These are phyloP conservation scores for Anthoscopus minutus DNA, from an alignment of 2,113 vertebrate species.

Conservation along the genomic window DNA sequence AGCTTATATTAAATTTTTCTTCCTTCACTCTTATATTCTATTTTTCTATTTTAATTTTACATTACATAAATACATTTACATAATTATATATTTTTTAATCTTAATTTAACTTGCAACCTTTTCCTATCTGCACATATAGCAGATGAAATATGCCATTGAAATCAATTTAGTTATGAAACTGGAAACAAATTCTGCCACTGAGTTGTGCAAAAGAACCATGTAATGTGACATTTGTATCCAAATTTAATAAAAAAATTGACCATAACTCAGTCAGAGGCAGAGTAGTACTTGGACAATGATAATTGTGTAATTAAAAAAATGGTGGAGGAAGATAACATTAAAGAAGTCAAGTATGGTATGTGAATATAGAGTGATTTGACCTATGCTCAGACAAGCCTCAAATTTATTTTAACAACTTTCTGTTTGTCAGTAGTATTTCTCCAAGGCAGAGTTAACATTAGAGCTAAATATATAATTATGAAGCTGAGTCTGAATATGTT, in stretches of 20 bases:
- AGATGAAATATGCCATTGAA: neutral
- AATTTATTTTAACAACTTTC: neutral
- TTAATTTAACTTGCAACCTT: neutral
- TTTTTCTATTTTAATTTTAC: neutral
- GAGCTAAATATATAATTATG: neutral
- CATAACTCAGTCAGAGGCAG: neutral
- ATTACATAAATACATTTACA: neutral
- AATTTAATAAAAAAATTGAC: neutral
- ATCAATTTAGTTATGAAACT: neutral
- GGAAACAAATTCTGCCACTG: neutral
- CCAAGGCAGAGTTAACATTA: neutral
- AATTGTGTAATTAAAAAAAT: slow-evolving; percentile 7
- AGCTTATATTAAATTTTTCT: neutral
- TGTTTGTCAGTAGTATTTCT: neutral
- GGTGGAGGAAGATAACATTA: neutral
- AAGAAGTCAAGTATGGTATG: neutral
- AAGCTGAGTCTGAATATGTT: neutral
- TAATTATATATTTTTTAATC: neutral
- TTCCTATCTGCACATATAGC: neutral
- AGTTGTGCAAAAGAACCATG: neutral
- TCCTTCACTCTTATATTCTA: neutral
- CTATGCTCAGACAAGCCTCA: neutral
- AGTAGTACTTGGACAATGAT: neutral
- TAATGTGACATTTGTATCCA: neutral
- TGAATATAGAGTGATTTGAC: neutral